These are phyloP conservation scores for Electrona antarctica DNA, from an alignment of 2,113 vertebrate species.

Conservation along the genomic window DNA sequence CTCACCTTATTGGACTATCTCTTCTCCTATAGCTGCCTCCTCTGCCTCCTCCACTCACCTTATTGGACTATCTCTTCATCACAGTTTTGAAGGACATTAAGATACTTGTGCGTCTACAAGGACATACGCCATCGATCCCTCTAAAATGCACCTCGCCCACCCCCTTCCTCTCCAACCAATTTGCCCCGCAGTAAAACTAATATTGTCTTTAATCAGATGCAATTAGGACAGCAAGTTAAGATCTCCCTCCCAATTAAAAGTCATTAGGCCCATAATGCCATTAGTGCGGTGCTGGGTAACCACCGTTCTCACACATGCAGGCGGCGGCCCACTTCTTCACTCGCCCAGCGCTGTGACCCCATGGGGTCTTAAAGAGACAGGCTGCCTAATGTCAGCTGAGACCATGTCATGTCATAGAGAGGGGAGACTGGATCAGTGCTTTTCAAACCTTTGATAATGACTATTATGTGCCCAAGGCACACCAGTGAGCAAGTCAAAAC, in stretches of 20 bases:
- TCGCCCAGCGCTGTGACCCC: not conserved
- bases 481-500: no score
- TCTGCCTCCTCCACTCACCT: slow-evolving; percentile 14
- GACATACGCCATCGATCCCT: slow-evolving; percentile 66
- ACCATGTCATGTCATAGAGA: no score
- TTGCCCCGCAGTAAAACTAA: slow-evolving; percentile 80
- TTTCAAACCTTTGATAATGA: no score
- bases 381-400: no score
- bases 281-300: slow-evolving; percentile 74
- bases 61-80: slow-evolving; percentile 46
- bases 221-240: slow-evolving; percentile 83
- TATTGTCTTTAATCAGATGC: slow-evolving; percentile 86
- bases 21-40: no score
- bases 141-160: slow-evolving; percentile 45
- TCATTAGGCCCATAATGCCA: slow-evolving; percentile 81
- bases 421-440: no score
- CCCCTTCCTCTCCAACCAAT: slow-evolving; percentile 65
- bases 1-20: no score
- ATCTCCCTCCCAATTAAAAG: slow-evolving; percentile 84
- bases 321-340: slow-evolving; percentile 33
- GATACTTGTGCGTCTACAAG: slow-evolving; percentile 70
- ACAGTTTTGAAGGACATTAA: slow-evolving; percentile 54
- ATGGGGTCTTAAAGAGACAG: no score
- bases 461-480: no score
- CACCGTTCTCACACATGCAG: slow-evolving; percentile 61